These are phyloP conservation scores for Arrhopalites spinosus DNA, from an alignment of 2,888 invertebrate species.

Conservation along the genomic window DNA sequence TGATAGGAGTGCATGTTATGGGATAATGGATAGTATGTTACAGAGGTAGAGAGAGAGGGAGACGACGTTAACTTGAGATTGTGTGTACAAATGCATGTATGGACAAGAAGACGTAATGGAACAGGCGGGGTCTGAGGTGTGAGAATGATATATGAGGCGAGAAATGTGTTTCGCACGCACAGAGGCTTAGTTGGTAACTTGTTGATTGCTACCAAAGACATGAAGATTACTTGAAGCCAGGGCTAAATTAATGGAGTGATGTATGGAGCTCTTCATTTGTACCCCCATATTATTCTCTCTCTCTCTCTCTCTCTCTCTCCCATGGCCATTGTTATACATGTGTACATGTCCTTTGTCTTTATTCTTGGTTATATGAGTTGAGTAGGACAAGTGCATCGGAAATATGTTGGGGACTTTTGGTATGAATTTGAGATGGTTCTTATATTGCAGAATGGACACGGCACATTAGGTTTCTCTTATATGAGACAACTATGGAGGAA, in stretches of 20 bases:
- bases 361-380: background rate
- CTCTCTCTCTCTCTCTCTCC: background rate
- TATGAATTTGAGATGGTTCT: background rate
- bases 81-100: background rate
- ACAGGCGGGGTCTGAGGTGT: constrained; percentile 38
- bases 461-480: background rate
- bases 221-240: constrained; percentile 37
- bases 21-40: background rate
- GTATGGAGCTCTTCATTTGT: constrained; percentile 33
- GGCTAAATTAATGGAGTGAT: constrained; percentile 36
- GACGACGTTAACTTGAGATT: background rate
- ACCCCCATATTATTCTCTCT: background rate
- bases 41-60: background rate
- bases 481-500: background rate
- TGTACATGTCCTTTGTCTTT: background rate
- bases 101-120: constrained; percentile 19
- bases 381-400: background rate
- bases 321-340: background rate
- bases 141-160: constrained; percentile 46
- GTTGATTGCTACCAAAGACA: constrained; percentile 39
- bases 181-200: constrained; percentile 35
- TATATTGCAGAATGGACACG: constrained; percentile 4
- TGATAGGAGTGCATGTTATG: background rate
- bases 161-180: constrained; percentile 43
- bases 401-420: no score